Conservation (phyloP, 2,888 invertebrate species). For the Watsonalla binaria region DNA sequence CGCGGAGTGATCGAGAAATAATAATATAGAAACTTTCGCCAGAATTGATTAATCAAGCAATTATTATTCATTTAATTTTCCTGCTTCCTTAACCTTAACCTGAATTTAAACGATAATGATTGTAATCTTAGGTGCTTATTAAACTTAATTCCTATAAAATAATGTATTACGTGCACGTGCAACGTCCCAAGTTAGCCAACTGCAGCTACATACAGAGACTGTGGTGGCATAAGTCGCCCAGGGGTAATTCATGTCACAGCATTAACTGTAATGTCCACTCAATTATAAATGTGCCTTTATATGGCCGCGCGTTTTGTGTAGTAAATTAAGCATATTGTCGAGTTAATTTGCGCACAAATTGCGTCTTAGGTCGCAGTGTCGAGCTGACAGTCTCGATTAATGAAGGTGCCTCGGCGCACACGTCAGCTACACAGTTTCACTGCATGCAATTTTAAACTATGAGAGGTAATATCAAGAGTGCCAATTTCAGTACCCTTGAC, state of each 20-base stretch:
- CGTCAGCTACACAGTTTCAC: background rate
- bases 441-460: background rate
- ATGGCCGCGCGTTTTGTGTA: slow-evolving; percentile 38
- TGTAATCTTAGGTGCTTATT: no score
- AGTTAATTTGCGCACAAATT: slow-evolving; percentile 45
- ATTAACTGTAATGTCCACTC: slow-evolving; percentile 30
- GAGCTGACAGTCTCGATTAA: slow-evolving; percentile 17
- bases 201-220: background rate
- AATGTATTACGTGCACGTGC: background rate
- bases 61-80: no score
- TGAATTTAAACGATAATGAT: no score
- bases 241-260: slow-evolving; percentile 27
- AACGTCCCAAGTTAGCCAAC: background rate
- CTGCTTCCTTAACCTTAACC: no score
- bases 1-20: no score
- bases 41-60: no score
- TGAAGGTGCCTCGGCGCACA: slow-evolving; percentile 6
- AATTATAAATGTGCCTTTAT: slow-evolving; percentile 36
- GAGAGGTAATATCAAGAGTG: background rate
- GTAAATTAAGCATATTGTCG: slow-evolving; percentile 48
- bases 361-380: slow-evolving; percentile 30
- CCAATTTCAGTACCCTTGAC: background rate
- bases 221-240: background rate
- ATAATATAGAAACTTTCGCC: no score
- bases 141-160: background rate